phyloP scores from a whole-genome alignment of 2,797 vertebrate genomes.

The Labroides dimidiatus region DNA sequence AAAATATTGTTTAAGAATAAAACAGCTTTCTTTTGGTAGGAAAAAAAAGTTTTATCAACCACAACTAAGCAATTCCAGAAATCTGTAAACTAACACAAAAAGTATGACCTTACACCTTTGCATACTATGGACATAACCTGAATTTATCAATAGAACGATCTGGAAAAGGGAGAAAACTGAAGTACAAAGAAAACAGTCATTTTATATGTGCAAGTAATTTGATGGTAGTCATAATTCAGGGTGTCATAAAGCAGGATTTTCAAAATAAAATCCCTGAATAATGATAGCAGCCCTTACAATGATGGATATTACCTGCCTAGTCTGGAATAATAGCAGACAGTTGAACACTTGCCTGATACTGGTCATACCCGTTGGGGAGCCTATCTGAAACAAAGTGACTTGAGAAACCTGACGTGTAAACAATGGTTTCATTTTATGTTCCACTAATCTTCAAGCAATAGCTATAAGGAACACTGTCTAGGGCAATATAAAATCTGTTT shows the following conservation, averaged over 20 bases:
- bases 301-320: neutral
- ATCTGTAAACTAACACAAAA: conserved; percentile 25
- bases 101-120: conserved; percentile 27
- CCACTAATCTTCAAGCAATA: conserved; percentile 1
- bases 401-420: conserved; percentile 30
- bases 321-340: conserved; percentile 15
- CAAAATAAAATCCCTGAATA: neutral
- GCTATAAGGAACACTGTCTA: neutral
- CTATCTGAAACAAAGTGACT: conserved; percentile 25
- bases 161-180: conserved; percentile 11
- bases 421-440: conserved; percentile 5
- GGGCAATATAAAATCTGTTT: conserved; percentile 15
- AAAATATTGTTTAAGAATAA: neutral
- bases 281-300: neutral
- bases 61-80: conserved; percentile 7
- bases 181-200: neutral
- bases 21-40: neutral
- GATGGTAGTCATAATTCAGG: neutral
- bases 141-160: conserved; percentile 10
- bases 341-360: conserved; percentile 74
- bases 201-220: neutral
- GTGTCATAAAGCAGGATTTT: neutral
- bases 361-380: conserved; percentile 34
- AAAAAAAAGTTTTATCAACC: conserved; percentile 10
- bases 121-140: conserved; percentile 28